A percentile compares a stretch with the other conserved stretches of the same genome.
These are phyloP conservation scores for Malacosoma neustria DNA, from an alignment of 2,888 invertebrate genomes.

Conservation along the genomic window DNA sequence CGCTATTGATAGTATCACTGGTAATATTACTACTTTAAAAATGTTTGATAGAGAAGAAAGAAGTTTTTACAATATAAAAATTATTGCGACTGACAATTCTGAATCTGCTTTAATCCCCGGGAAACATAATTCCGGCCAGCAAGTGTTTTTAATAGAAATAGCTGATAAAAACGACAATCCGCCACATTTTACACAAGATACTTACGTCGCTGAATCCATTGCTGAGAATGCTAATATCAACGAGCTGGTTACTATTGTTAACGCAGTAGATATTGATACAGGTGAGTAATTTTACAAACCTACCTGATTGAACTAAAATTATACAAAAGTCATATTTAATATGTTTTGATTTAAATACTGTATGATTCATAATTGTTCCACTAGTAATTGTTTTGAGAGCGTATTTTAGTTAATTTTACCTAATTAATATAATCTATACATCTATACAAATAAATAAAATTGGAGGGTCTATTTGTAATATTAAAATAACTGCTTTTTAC, in stretches of 20 bases:
- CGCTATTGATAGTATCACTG: conserved; percentile 87
- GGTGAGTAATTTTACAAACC: too few species aligned
- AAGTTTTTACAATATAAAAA: conserved; percentile 91
- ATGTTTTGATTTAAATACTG: too few species aligned
- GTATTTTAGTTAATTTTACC: too few species aligned
- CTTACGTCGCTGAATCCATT: conserved; percentile 83
- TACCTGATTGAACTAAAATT: too few species aligned
- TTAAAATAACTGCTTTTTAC: too few species aligned
- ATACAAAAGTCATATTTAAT: too few species aligned
- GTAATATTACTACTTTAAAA: conserved; percentile 88
- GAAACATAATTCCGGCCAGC: conserved; percentile 84
- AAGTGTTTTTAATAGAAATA: conserved; percentile 91
- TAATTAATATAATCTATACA: too few species aligned
- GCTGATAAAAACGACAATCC: conserved; percentile 97
- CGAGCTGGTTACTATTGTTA: conserved; percentile 89
- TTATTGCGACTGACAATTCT: conserved; percentile 92
- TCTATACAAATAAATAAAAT: too few species aligned
- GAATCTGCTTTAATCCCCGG: conserved; percentile 82
- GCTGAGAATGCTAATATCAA: conserved; percentile 90
- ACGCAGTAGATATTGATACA: conserved; percentile 90
- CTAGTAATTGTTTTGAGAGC: too few species aligned
- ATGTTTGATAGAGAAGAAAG: conserved; percentile 91
- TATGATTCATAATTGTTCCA: too few species aligned
- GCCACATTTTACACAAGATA: conserved; percentile 87
- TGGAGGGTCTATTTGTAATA: too few species aligned